These are phyloP conservation scores for Scaptodrosophila lebanonensis DNA, from an alignment of 1,140 invertebrate genomes.

Conservation along the genomic window DNA sequence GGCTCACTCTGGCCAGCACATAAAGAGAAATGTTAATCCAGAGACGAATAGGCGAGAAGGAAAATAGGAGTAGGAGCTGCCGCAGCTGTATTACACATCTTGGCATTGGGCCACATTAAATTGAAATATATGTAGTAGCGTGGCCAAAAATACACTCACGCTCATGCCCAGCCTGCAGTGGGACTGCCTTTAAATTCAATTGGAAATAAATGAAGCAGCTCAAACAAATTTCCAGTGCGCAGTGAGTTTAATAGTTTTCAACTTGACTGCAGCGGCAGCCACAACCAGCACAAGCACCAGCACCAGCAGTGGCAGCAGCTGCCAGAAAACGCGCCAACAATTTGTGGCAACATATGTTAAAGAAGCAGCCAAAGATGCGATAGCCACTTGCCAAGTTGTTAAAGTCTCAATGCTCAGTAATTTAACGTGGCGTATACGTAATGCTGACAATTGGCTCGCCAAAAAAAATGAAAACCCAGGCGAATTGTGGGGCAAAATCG, in stretches of 20 bases:
- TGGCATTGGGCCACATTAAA: constrained; percentile 59
- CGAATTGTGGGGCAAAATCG: constrained; percentile 23
- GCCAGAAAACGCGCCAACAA: constrained; percentile 4
- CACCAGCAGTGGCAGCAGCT: constrained; percentile 30
- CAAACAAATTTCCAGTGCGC: constrained; percentile 44
- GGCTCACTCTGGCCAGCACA: constrained; percentile 49
- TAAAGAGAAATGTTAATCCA: constrained; percentile 68
- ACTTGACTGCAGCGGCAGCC: constrained; percentile 45
- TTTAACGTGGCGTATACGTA: constrained; percentile 22
- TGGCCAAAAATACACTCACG: constrained; percentile 11
- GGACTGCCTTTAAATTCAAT: constrained; percentile 60
- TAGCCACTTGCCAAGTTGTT: constrained; percentile 29
- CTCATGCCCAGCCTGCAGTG: constrained; percentile 3
- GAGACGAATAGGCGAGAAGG: constrained; percentile 20
- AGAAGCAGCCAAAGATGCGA: constrained; percentile 5
- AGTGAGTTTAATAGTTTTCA: constrained; percentile 59
- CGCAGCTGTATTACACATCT: constrained; percentile 25
- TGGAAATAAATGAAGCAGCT: constrained; percentile 52
- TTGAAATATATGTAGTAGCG: constrained; percentile 43
- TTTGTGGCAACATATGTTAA: constrained; percentile 20
- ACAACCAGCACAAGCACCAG: no score
- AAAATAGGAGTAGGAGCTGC: not conserved
- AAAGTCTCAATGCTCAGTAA: constrained; percentile 20
- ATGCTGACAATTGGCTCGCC: no score
- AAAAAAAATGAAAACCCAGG: no score